Percentiles rank a stretch among this genome's conserved stretches.
Evolutionary conservation across 2,888 invertebrate species (phyloP).

Genomic region (Archips crataeganus): DNA sequence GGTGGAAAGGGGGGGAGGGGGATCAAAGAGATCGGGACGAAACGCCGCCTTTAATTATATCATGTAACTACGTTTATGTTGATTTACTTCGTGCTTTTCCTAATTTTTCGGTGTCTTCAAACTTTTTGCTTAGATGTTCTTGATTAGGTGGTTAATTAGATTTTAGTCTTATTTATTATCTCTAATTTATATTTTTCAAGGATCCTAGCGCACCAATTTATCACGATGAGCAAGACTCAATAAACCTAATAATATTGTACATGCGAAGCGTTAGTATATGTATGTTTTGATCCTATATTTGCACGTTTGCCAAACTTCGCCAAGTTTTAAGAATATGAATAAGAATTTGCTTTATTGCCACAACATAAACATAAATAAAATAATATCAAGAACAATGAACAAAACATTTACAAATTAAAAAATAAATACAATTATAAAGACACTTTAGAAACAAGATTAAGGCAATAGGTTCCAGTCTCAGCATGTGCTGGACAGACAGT

Average conservation of each 20-base stretch:
- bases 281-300: no score
- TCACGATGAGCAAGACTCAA: not conserved
- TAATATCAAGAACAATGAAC: no score
- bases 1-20: not conserved
- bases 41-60: slow-evolving; percentile 5
- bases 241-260: not conserved
- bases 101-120: not conserved
- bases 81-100: not conserved
- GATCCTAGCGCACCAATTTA: not conserved
- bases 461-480: no score
- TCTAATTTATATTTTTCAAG: not conserved
- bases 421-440: no score
- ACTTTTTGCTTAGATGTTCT: not conserved
- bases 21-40: slow-evolving; percentile 6
- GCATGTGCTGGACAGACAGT: no score
- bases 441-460: no score
- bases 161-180: not conserved
- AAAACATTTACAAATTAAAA: no score
- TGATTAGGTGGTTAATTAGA: slow-evolving; percentile 1
- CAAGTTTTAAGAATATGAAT: no score
- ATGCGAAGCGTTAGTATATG: no score
- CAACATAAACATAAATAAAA: no score
- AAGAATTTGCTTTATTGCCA: no score
- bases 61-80: slow-evolving; percentile 7
- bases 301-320: no score